Evolutionary conservation across 2,888 invertebrate genomes (phyloP).

Genomic region (Therioaphis trifolii): DNA sequence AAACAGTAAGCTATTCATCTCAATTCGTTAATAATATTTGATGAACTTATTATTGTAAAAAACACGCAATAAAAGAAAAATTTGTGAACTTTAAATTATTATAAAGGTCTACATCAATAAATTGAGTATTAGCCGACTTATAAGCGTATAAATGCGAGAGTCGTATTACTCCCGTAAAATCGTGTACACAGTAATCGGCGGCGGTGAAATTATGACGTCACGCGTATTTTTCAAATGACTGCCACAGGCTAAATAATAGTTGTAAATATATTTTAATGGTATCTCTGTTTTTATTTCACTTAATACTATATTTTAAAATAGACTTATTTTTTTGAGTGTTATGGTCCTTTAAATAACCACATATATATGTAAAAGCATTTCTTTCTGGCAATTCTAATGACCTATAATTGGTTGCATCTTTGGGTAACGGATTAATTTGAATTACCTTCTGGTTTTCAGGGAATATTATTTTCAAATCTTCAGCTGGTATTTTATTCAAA

Average conservation of each 20-base stretch:
- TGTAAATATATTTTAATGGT: conserved; percentile 18
- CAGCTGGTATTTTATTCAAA: too few species aligned
- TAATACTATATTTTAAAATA: conserved; percentile 27
- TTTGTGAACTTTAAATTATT: conserved; percentile 18
- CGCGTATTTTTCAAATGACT: conserved; percentile 12
- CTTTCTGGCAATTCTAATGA: too few species aligned
- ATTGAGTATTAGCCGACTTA: conserved; percentile 1
- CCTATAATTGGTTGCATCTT: too few species aligned
- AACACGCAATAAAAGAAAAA: background rate
- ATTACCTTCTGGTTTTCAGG: too few species aligned
- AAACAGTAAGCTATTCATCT: too few species aligned
- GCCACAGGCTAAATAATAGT: conserved; percentile 6
- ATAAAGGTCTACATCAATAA: conserved; percentile 27
- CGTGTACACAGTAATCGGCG: conserved; percentile 12
- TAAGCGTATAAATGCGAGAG: background rate
- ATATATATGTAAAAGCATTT: too few species aligned
- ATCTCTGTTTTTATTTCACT: conserved; percentile 36
- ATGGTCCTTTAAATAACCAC: too few species aligned
- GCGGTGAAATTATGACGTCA: conserved; percentile 1
- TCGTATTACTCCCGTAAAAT: conserved; percentile 2
- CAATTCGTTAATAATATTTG: too few species aligned
- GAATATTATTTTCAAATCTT: too few species aligned
- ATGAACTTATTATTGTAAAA: conserved; percentile 15
- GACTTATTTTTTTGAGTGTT: background rate
- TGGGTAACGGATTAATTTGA: too few species aligned